Evolutionary conservation across 2,113 vertebrate species (phyloP).

Genomic region (Arenaria interpres): DNA sequence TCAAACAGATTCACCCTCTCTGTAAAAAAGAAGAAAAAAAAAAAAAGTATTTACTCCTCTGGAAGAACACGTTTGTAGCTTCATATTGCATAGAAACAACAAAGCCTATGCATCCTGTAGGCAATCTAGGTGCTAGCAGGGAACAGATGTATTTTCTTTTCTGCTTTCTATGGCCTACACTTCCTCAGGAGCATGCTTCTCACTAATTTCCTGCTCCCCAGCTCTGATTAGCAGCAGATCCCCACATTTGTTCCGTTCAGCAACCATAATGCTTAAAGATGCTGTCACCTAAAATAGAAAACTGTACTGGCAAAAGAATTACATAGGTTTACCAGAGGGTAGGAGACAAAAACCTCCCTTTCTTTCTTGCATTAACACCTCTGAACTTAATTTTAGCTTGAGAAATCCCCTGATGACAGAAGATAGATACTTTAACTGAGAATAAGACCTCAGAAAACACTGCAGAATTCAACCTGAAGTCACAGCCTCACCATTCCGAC

Average conservation of each 20-base stretch:
- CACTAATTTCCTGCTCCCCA: neutral
- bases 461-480: neutral
- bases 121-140: neutral
- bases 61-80: neutral
- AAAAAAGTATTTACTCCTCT: neutral
- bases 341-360: neutral
- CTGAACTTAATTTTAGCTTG: neutral
- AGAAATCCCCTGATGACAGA: neutral
- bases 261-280: neutral
- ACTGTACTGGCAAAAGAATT: neutral
- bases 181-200: neutral
- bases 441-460: neutral
- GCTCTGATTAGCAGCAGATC: neutral
- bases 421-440: neutral
- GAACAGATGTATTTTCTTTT: neutral
- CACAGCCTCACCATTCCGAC: neutral
- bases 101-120: neutral
- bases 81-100: neutral
- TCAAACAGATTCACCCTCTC: neutral
- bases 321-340: neutral
- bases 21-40: neutral
- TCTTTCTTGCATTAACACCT: neutral
- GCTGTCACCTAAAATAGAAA: neutral
- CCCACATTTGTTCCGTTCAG: neutral
- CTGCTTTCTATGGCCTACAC: neutral